A percentile compares a stretch with the other conserved stretches of the same genome.
Evolutionary conservation across 1,140 invertebrate species (phyloP).

Genomic region (Heliconius hermathena): DNA sequence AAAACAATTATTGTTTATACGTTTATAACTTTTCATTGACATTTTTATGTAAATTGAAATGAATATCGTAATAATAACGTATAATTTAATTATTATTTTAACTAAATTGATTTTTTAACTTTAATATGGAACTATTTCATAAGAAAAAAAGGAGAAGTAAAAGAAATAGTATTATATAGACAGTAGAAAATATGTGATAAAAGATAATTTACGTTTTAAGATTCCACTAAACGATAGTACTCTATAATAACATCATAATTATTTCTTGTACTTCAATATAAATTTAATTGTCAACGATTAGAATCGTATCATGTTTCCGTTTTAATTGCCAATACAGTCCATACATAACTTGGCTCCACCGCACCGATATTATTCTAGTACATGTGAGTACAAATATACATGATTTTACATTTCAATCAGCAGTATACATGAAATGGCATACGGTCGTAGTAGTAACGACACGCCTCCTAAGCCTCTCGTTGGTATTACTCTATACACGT

Average conservation of each 20-base stretch:
- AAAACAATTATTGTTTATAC: too few species aligned
- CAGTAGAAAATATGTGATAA: too few species aligned
- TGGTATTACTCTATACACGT: conserved; percentile 44
- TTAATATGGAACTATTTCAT: too few species aligned
- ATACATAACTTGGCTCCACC: not conserved
- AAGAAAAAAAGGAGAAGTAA: too few species aligned
- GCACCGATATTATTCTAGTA: not conserved
- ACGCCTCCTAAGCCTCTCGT: conserved; percentile 51
- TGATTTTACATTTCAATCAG: conserved; percentile 37
- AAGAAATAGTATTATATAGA: too few species aligned
- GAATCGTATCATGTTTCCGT: not conserved
- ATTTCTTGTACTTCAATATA: not conserved
- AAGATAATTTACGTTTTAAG: too few species aligned
- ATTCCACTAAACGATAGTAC: too few species aligned
- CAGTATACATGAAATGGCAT: conserved; percentile 34
- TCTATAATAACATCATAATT: not conserved
- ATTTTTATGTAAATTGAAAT: too few species aligned
- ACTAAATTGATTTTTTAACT: not conserved
- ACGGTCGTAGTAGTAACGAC: conserved; percentile 31
- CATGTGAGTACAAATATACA: not conserved
- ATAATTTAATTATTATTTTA: not conserved
- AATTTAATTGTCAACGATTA: not conserved
- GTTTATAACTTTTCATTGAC: too few species aligned
- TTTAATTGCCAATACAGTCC: not conserved
- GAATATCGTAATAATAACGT: too few species aligned